Evolutionary conservation across 2,888 invertebrate species (phyloP), one percentile per base, ranked within the genome.

Genomic region (Hipparchia semele): DNA sequence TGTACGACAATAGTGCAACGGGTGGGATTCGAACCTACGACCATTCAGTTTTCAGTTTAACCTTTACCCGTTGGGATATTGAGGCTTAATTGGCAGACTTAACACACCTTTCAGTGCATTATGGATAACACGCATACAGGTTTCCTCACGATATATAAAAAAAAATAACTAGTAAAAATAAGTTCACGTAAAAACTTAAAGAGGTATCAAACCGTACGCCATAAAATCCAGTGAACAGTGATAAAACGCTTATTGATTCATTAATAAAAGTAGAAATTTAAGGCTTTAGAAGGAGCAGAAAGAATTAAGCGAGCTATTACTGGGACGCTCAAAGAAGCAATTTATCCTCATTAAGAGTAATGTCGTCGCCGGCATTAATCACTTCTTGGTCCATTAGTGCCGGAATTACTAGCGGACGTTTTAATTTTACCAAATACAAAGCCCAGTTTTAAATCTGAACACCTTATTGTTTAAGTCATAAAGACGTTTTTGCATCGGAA

Each of bases 301-400:
- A 88, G 88, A 86, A 86, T 91, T 87, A 90, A 88, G 86, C 80
- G 80, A 76, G 84, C 86, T 84, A 87, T 88, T 87, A 88, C 81
- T 77, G 80, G 80, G 84, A 86, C 85, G 86, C 87, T 88, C 86
- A 84, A 88, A 88, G 87, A 88, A 90, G 88, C 88, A 87, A 91
- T 92, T 90, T 87, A 87, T 91, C 89, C 89, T 91, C 90, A 91
- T 91, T 91, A 90, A 88, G 87, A 84, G 77, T 88, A 90, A 89
- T 88, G 89, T 87, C 89, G 84, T 80, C 88, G 84, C 79, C 77
- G 78, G 82, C 86, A 89, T 91, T 91, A 89, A 91, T 91, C 91
- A 91, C 88, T 84, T 83, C 81, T 82, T 82, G 89, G 82, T 85
- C 90, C 90, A 91, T 91, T 91, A 90, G 86, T 80, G 84, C 78